phyloP scores from a whole-genome alignment of 2,113 vertebrate genomes.

The Pholis gunnellus region DNA sequence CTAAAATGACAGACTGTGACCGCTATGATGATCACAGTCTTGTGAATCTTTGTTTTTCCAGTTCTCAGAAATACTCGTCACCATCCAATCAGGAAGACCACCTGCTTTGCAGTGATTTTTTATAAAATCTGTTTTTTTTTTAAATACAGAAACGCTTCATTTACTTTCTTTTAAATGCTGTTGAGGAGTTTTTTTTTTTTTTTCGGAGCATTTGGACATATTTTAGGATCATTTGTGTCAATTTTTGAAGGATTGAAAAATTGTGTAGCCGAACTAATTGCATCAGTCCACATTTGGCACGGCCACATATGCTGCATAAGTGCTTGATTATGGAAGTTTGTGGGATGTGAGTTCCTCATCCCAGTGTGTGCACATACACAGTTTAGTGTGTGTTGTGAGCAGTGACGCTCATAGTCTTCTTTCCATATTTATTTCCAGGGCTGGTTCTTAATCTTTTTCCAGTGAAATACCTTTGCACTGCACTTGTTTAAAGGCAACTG shows the following conservation, averaged over 20 bases:
- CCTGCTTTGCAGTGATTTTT: constrained; percentile 1
- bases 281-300: constrained; percentile 60
- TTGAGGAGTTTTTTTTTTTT: not conserved
- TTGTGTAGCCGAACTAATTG: constrained; percentile 64
- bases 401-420: not conserved
- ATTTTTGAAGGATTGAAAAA: constrained; percentile 58
- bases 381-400: constrained; percentile 10
- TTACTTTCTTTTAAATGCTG: constrained; percentile 15
- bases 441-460: constrained; percentile 22
- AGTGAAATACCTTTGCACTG: constrained; percentile 12
- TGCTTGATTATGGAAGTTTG: constrained; percentile 61
- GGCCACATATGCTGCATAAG: constrained; percentile 35
- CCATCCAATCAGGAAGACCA: not conserved
- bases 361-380: constrained; percentile 26
- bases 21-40: constrained; percentile 9
- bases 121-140: constrained; percentile 25
- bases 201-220: constrained; percentile 29
- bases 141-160: not conserved
- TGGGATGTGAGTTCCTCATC: constrained; percentile 38
- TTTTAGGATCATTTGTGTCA: constrained; percentile 46
- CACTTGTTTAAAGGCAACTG: not conserved
- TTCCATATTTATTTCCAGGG: constrained; percentile 39
- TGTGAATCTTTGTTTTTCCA: constrained; percentile 10
- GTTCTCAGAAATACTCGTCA: not conserved
- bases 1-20: constrained; percentile 7